Base-by-base conservation (phyloP, 2,888 invertebrate species). In the Leptopilina drosophilae region DNA sequence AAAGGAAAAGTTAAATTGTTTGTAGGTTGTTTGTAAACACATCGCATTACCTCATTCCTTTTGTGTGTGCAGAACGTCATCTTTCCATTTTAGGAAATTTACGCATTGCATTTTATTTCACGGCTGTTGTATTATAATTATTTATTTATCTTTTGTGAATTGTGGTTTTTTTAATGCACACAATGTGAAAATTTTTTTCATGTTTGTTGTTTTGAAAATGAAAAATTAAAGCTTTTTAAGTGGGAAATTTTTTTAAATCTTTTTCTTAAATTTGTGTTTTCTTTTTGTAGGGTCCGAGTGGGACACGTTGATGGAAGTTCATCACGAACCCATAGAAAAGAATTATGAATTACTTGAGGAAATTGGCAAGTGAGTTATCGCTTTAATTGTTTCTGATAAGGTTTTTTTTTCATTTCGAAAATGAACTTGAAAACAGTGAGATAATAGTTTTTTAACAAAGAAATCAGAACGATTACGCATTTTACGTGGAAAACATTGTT, bases 331-430 rank as follows among this genome's bases (percentile, higher is more conserved):
- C 46, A 93, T 94, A 86, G 93, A 93, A 85, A 92, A 92, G 80
- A 92, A 92, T 84, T 94, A 93, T 87, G 93, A 93, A 78, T 87
- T 94, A 77, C 91, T 92, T 79, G 93, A 94, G 86, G 93, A 94
- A 88, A 92, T 94, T 87, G 94, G 94, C 87, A 93, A 93, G 93
- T 93, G 86, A 90, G 93, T 90, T 40, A 40, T 78, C 33, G n/a
- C 56, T 56, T 12, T 69, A 26, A 69, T 56, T n/a, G 9, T 56
- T 56, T 33, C n/a, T 56, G 26, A 64, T 73, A 56, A n/a, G n/a
- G n/a, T 56, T 56, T 49, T 33, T 26, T 33, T 33, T 2, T 33
- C 33, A 33, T 33, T 33, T 33, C 33, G 2, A 53, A 56, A 73
- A 53, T 33, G 56, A 56, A 11, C 15, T 62, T 62, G 1, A 7